Evolutionary conservation across 2,888 invertebrate genomes (phyloP), one percentile per base, ranked within the genome.

Genomic region (Scaptomyza reducta): DNA sequence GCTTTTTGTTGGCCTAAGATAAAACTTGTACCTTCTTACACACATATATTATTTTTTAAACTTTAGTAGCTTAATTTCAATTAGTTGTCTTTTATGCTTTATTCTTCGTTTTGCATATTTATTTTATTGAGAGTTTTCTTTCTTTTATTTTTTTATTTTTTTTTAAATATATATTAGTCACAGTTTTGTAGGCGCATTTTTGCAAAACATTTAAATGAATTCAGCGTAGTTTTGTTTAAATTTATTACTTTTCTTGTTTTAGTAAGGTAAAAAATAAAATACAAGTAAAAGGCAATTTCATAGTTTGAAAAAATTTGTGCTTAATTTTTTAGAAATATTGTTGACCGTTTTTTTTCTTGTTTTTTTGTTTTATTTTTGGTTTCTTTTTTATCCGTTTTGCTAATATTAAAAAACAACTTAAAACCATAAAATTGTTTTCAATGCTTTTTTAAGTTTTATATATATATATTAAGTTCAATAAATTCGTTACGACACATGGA

Each of bases 401-500:
- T 71, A 72, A 66, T 61, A 47, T 68, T 64, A 35, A 62, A 63
- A 77, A 73, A 60, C 58, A 67, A 70, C 42, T 59, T 41, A 74
- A 77, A 66, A 70, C 51, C 45, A 55, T 74, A 66, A 70, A 69
- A 61, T 65, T 63, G 54, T 66, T 57, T 49, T 56, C 53, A 59
- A 59, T 58, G 46, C n/a, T 49, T 60, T 29, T 61, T 54, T 61
- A 16, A 47, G 55, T 53, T 33, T 56, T 51, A n/a, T 68, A 64
- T 47, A 60, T 71, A 60, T 71, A 76, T 78, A 70, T 84, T 83
- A 71, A 71, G 58, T 79, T 79, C 80, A 87, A 88, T 88, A 90
- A 90, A 91, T 91, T 91, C 91, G 91, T 91, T 91, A 91, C 90
- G 90, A 91, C 91, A 90, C 83, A 90, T 90, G 91, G 91, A 91